phyloP scores from a whole-genome alignment of 2,113 vertebrate genomes.

The Marmota flaviventris region DNA sequence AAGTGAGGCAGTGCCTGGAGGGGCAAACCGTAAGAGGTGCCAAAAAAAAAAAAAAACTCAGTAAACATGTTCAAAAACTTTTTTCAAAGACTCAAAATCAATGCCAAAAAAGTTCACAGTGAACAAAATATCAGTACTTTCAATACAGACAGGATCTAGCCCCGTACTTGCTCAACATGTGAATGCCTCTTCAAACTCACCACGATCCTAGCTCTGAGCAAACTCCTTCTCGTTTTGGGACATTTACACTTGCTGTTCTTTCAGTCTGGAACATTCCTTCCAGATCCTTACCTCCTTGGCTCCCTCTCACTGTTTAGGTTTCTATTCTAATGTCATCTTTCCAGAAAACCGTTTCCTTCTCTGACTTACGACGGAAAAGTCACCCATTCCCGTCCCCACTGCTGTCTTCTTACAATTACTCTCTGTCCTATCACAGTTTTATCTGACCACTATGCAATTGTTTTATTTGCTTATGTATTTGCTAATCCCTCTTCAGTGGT shows the following conservation, averaged over 20 bases:
- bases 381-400: background rate
- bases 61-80: background rate
- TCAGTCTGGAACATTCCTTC: background rate
- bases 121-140: slow-evolving; percentile 6
- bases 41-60: background rate
- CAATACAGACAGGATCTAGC: background rate
- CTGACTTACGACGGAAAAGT: background rate
- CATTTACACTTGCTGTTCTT: background rate
- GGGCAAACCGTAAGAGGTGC: background rate
- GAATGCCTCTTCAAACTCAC: background rate
- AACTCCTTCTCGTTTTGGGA: background rate
- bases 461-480: background rate
- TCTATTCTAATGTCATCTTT: background rate
- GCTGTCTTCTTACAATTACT: background rate
- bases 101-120: background rate
- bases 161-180: background rate
- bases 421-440: background rate
- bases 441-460: background rate
- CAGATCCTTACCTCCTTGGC: background rate
- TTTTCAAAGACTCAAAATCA: background rate
- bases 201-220: background rate
- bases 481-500: background rate
- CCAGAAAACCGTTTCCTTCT: background rate
- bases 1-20: background rate
- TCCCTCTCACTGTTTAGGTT: background rate